phyloP scores from a whole-genome alignment of 2,113 vertebrate genomes.

The Cheilinus undulatus region DNA sequence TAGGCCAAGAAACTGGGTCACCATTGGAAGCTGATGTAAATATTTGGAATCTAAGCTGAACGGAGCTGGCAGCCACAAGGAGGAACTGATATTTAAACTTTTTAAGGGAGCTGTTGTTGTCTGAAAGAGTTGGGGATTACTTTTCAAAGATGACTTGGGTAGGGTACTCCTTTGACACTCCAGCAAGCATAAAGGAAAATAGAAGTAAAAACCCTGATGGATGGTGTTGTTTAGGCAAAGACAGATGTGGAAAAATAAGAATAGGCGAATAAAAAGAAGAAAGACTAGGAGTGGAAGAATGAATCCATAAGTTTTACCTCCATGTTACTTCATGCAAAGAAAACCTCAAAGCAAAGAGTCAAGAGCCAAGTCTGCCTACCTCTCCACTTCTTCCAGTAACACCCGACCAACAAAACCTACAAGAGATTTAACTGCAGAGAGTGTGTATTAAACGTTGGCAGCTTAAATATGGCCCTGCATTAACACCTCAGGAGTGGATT shows the following conservation, averaged over 20 bases:
- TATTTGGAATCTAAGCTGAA: neutral
- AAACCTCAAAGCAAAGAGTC: constrained; percentile 38
- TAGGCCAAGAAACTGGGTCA: neutral
- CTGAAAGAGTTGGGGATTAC: neutral
- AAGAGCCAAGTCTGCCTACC: constrained; percentile 47
- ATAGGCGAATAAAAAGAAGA: constrained; percentile 22
- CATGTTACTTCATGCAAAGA: constrained; percentile 42
- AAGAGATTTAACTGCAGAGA: constrained; percentile 70
- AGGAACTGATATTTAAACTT: neutral
- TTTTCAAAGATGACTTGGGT: neutral
- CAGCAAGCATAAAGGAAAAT: neutral
- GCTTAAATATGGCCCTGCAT: constrained; percentile 69
- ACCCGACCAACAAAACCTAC: constrained; percentile 8
- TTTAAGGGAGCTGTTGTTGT: no score
- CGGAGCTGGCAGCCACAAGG: neutral
- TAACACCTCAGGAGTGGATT: constrained; percentile 71
- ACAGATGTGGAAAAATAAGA: neutral
- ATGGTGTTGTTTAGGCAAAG: constrained; percentile 21
- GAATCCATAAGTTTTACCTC: constrained; percentile 14
- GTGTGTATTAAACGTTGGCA: constrained; percentile 72
- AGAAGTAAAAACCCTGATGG: neutral
- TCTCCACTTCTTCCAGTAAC: constrained; percentile 50
- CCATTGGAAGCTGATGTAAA: neutral
- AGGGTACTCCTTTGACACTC: constrained; percentile 1
- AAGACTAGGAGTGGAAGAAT: constrained; percentile 36